These are phyloP conservation scores for Lucinisca nassula DNA, from an alignment of 2,888 invertebrate genomes.

Conservation along the genomic window DNA sequence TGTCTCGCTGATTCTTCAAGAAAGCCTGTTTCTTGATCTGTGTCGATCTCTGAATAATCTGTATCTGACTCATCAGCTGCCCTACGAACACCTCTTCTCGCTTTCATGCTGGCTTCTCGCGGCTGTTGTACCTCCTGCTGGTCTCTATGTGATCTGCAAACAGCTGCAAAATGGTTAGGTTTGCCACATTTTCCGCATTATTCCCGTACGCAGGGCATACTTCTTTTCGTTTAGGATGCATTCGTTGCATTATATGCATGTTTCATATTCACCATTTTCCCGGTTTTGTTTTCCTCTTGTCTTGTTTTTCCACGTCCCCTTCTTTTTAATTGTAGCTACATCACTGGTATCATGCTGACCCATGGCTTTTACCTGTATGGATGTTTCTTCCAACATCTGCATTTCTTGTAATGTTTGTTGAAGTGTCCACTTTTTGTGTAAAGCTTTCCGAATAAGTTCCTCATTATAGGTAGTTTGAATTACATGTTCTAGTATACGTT, in stretches of 20 bases:
- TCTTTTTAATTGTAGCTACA: not conserved
- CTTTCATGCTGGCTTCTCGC: not conserved
- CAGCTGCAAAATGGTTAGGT: constrained; percentile 18
- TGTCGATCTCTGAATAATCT: not conserved
- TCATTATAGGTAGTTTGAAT: constrained; percentile 9
- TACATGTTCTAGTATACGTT: constrained; percentile 8
- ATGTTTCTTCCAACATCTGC: not conserved
- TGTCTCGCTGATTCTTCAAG: not conserved
- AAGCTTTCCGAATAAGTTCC: not conserved
- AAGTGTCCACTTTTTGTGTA: not conserved
- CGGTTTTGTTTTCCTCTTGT: not conserved
- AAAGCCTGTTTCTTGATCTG: not conserved
- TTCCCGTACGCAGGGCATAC: not conserved
- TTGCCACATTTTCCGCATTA: constrained; percentile 8
- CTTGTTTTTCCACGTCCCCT: not conserved
- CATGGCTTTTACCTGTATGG: not conserved
- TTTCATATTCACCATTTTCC: not conserved
- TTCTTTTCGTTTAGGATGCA: not conserved
- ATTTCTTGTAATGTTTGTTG: not conserved
- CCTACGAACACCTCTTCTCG: not conserved
- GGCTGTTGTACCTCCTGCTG: not conserved
- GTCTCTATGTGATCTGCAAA: constrained; percentile 4
- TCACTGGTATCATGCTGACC: not conserved
- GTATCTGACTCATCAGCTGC: not conserved
- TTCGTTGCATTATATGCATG: not conserved